These are phyloP conservation scores for Trissolcus brochymenae DNA, from an alignment of 2,888 invertebrate species.

Conservation along the genomic window DNA sequence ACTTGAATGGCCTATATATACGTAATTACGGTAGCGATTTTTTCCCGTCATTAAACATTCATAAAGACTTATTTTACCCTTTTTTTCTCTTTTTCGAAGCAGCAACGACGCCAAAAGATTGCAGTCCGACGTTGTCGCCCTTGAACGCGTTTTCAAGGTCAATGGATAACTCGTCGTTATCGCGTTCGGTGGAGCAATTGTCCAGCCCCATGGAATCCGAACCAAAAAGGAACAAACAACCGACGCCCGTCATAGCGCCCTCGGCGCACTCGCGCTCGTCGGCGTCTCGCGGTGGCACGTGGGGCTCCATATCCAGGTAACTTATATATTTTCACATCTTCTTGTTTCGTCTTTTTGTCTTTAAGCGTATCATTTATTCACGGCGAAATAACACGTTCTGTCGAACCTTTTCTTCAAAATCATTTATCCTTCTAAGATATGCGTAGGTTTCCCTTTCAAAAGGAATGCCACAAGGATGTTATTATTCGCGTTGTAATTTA, in stretches of 20 bases:
- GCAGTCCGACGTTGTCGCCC: slow-evolving; percentile 89
- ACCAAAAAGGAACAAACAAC: slow-evolving; percentile 75
- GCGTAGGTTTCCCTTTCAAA: slow-evolving; percentile 46
- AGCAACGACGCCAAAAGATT: slow-evolving; percentile 89
- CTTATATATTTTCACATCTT: slow-evolving; percentile 11
- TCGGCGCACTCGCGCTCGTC: slow-evolving; percentile 73
- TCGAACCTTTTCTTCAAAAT: slow-evolving; percentile 45
- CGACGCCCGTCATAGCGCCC: slow-evolving; percentile 70
- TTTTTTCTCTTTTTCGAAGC: slow-evolving; percentile 65
- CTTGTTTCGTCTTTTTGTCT: slow-evolving; percentile 7
- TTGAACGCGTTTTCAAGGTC: slow-evolving; percentile 88
- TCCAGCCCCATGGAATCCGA: slow-evolving; percentile 87
- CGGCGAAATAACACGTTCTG: slow-evolving; percentile 32
- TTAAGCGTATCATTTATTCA: slow-evolving; percentile 35
- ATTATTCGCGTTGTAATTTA: slow-evolving; percentile 33
- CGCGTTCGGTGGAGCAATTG: slow-evolving; percentile 86
- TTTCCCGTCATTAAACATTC: slow-evolving; percentile 36
- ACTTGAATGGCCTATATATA: slow-evolving; percentile 40
- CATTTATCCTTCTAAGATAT: slow-evolving; percentile 44
- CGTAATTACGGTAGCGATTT: slow-evolving; percentile 33
- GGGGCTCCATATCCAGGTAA: slow-evolving; percentile 90
- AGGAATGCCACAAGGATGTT: slow-evolving; percentile 35
- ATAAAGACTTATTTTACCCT: slow-evolving; percentile 12
- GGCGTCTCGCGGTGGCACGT: slow-evolving; percentile 84
- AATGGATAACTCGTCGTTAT: slow-evolving; percentile 79